Percentiles rank a stretch among this genome's conserved stretches.
These are phyloP conservation scores for Idris sp. DNA, from an alignment of 1,140 invertebrate species.

Conservation along the genomic window DNA sequence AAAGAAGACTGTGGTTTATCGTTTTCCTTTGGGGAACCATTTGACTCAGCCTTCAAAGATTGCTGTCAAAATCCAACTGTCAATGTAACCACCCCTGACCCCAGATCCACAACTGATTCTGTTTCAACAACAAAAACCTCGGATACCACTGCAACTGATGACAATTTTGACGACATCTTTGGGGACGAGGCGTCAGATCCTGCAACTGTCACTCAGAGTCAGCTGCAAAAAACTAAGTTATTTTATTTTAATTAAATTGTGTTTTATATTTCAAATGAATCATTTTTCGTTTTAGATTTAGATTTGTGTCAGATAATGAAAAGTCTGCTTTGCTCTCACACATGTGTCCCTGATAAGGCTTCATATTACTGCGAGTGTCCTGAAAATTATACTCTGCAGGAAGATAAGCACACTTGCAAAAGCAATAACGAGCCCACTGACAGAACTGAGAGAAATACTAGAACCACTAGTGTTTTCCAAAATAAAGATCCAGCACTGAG, in stretches of 20 bases:
- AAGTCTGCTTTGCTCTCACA: slow-evolving; percentile 85
- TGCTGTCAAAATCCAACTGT: slow-evolving; percentile 77
- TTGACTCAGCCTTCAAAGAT: slow-evolving; percentile 78
- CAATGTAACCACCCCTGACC: slow-evolving; percentile 47
- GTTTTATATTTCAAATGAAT: too few species aligned
- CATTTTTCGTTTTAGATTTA: slow-evolving; percentile 39
- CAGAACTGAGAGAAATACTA: slow-evolving; percentile 53
- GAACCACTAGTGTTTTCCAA: slow-evolving; percentile 44
- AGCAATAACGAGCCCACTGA: slow-evolving; percentile 65
- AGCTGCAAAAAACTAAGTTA: too few species aligned
- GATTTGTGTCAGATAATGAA: slow-evolving; percentile 83
- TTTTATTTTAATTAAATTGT: too few species aligned
- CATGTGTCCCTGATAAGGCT: slow-evolving; percentile 82
- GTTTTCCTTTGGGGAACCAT: slow-evolving; percentile 78
- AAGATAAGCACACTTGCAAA: slow-evolving; percentile 83
- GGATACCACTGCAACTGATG: slow-evolving; percentile 29
- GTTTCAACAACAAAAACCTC: slow-evolving; percentile 18
- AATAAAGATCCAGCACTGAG: slow-evolving; percentile 26
- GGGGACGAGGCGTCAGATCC: slow-evolving; percentile 17
- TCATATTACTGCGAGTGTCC: slow-evolving; percentile 87
- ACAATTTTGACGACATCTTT: slow-evolving; percentile 49
- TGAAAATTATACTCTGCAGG: slow-evolving; percentile 83
- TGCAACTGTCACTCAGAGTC: slow-evolving; percentile 34
- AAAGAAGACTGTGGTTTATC: slow-evolving; percentile 77
- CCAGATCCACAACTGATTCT: slow-evolving; percentile 32